Evolutionary conservation across 2,797 vertebrate genomes (phyloP).

Genomic region (Strix occidentalis): DNA sequence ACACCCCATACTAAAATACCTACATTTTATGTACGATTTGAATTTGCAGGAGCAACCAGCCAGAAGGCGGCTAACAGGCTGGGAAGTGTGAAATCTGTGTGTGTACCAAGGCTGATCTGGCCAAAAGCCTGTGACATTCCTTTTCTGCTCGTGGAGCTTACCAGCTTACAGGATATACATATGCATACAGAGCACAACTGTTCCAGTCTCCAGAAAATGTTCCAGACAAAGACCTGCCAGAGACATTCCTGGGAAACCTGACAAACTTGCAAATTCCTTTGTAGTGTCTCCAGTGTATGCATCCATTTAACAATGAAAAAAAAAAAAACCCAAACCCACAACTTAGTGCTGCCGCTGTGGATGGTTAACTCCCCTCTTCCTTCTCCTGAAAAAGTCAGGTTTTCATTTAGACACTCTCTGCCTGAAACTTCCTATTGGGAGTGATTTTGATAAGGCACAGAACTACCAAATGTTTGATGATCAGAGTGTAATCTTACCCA

Average conservation of each 20-base stretch:
- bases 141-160: conserved; percentile 32
- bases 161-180: conserved; percentile 62
- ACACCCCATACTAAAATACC: not conserved
- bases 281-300: conserved; percentile 56
- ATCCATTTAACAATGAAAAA: conserved; percentile 54
- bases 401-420: conserved; percentile 33
- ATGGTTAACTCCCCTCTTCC: conserved; percentile 16
- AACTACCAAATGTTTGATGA: conserved; percentile 45
- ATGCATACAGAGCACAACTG: conserved; percentile 42
- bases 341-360: conserved; percentile 26
- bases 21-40: conserved; percentile 12
- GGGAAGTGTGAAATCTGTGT: conserved; percentile 47
- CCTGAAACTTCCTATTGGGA: conserved; percentile 33
- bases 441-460: conserved; percentile 22
- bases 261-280: conserved; percentile 66
- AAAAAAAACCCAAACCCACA: not conserved
- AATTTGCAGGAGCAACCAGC: not conserved
- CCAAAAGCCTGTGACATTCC: conserved; percentile 49
- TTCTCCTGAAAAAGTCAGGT: conserved; percentile 16
- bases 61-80: not conserved
- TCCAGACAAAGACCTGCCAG: conserved; percentile 72
- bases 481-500: conserved; percentile 24
- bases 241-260: conserved; percentile 73
- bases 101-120: conserved; percentile 20
- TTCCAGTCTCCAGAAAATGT: conserved; percentile 60